Conservation (phyloP, 2,113 vertebrate species). For the Neoarius graeffei region DNA sequence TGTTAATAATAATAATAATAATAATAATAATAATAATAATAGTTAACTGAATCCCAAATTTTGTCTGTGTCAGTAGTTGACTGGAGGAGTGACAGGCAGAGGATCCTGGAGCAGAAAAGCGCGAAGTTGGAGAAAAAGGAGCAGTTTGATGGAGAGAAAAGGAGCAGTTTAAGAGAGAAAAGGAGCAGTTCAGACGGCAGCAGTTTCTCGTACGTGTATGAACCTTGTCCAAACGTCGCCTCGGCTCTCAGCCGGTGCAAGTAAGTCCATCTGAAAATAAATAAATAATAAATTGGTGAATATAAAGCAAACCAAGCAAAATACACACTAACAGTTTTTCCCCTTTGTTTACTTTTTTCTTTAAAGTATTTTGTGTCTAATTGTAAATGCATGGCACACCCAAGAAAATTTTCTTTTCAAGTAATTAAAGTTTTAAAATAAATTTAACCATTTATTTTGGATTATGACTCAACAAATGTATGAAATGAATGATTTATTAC, state of each 20-base stretch:
- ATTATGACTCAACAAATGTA: not conserved
- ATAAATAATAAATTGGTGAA: not conserved
- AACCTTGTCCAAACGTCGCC: conserved; percentile 34
- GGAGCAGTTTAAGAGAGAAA: no score
- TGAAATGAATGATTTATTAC: not conserved
- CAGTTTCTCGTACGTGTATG: conserved; percentile 50
- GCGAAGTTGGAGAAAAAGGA: no score
- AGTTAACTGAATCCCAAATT: no score
- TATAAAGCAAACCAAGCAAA: not conserved
- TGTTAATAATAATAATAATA: no score
- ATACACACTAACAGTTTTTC: not conserved
- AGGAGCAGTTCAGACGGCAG: conserved; percentile 48
- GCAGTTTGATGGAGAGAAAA: no score
- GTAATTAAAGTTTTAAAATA: not conserved
- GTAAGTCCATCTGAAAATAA: conserved; percentile 25
- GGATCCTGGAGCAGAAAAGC: no score
- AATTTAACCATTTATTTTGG: not conserved
- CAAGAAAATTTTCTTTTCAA: not conserved
- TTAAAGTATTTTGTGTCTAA: not conserved
- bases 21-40: no score
- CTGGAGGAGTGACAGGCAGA: no score
- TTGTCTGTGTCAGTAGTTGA: no score
- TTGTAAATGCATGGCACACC: not conserved
- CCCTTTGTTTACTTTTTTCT: no score
- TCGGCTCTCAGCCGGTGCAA: conserved; percentile 24